A percentile compares a stretch with the other conserved stretches of the same genome.
These are phyloP conservation scores for Pogonocichla stellata DNA, from an alignment of 2,113 vertebrate genomes.

Conservation along the genomic window DNA sequence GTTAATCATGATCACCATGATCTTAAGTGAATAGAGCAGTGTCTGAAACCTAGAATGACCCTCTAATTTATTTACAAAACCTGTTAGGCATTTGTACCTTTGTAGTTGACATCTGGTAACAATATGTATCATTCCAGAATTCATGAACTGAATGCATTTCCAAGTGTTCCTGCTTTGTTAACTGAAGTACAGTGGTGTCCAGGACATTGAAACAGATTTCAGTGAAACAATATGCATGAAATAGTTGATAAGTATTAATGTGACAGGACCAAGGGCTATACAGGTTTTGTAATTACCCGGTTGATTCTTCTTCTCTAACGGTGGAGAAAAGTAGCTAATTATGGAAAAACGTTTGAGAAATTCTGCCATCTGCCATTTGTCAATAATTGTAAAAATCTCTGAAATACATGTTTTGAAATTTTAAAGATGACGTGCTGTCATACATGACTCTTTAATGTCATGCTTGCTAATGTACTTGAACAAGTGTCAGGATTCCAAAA, in stretches of 20 bases:
- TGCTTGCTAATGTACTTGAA: background rate
- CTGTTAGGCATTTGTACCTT: background rate
- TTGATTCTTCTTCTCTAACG: background rate
- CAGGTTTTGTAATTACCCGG: background rate
- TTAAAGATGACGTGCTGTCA: background rate
- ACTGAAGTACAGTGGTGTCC: background rate
- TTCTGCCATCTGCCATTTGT: background rate
- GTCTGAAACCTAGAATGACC: background rate
- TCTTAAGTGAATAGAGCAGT: background rate
- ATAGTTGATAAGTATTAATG: background rate
- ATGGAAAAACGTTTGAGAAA: background rate
- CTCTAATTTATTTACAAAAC: background rate
- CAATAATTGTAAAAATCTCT: background rate
- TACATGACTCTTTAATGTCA: background rate
- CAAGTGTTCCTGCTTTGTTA: background rate
- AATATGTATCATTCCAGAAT: background rate
- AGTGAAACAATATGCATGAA: accelerated
- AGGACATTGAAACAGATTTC: background rate
- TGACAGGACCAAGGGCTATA: background rate
- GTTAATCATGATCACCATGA: background rate
- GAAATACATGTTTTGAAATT: background rate
- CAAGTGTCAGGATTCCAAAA: background rate
- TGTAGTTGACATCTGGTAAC: background rate
- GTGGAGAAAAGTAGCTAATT: background rate
- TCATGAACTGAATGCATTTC: background rate